Evolutionary conservation across 2,113 vertebrate genomes (phyloP), one percentile per base, ranked within the genome.

Genomic region (Cathartes aura): DNA sequence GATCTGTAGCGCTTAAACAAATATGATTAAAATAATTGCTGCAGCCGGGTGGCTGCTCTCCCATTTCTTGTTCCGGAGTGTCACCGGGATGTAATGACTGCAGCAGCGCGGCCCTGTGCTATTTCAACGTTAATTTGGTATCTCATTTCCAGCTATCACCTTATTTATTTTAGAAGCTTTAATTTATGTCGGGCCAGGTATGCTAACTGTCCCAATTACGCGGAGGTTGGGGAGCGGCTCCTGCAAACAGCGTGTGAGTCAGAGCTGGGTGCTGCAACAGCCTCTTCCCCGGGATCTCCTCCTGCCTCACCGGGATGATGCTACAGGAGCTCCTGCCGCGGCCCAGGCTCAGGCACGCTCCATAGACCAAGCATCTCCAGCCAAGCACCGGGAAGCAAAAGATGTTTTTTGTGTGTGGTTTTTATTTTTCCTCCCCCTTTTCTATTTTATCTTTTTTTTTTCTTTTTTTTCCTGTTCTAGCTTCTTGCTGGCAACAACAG

Each of bases 181-280:
- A 21, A 87, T 90, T 85, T 55, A 45, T 22, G 42, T 48, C 0
- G 1, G 74, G 70, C 84, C 70, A 67, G 73, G 88, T 52, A 53
- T 50, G 82, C 82, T 68, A 42, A 80, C 34, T 30, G 81, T 38
- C 90, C 87, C 81, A 73, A 4, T 94, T 52, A 58, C 2, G 2
- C 1, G 20, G 24, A 81, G 68, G 84, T 45, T 15, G 8, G 64
- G 72, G 68, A 87, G 55, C 1, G 11, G 76, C 55, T 87, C 38
- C 68, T 15, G 68, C 1, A 3, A 23, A 18, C 30, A 3, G 24
- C 0, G 0, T 1, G 1, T 11, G 53, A 60, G 30, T 29, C 0
- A 0, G 42, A 38, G 81, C 71, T 6, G 5, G 16, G n/a, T 1
- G 1, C 13, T 55, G 68, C 63, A n/a, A 7, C 5, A n/a, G 42